phyloP scores from a whole-genome alignment of 2,797 vertebrate genomes.

The Choloepus didactylus region DNA sequence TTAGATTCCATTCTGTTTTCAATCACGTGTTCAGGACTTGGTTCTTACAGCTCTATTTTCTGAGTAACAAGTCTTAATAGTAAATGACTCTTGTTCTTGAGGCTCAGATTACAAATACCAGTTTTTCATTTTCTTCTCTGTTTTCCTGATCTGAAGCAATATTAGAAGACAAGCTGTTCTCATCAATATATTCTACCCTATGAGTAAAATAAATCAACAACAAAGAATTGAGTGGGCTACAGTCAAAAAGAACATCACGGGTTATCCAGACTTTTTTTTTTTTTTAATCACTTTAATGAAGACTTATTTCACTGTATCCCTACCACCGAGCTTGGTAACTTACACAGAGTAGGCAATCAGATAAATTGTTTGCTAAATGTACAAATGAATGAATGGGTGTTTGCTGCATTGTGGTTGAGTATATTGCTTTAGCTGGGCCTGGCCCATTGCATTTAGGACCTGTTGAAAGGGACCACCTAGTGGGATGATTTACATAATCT shows the following conservation, averaged over 20 bases:
- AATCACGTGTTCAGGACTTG: background rate
- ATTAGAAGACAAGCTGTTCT: slow-evolving; percentile 32
- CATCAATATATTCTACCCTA: background rate
- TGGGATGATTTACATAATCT: no score
- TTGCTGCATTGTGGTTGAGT: background rate
- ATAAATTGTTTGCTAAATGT: background rate
- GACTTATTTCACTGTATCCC: background rate
- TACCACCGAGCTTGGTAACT: background rate
- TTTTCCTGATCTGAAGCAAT: slow-evolving; percentile 3
- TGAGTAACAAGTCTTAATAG: background rate
- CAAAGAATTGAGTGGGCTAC: background rate
- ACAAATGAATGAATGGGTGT: background rate
- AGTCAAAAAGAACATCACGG: background rate
- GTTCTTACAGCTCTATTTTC: slow-evolving; percentile 23
- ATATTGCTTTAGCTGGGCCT: background rate
- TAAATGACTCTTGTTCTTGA: background rate
- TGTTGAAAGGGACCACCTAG: no score
- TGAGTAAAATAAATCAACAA: slow-evolving; percentile 26
- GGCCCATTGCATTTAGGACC: no score
- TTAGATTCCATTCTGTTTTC: background rate
- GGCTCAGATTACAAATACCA: background rate
- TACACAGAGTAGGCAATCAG: background rate
- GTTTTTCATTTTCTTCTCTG: background rate
- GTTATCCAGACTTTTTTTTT: background rate
- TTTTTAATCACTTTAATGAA: background rate